Evolutionary conservation across 2,113 vertebrate genomes (phyloP).

Genomic region (Pogonocichla stellata): DNA sequence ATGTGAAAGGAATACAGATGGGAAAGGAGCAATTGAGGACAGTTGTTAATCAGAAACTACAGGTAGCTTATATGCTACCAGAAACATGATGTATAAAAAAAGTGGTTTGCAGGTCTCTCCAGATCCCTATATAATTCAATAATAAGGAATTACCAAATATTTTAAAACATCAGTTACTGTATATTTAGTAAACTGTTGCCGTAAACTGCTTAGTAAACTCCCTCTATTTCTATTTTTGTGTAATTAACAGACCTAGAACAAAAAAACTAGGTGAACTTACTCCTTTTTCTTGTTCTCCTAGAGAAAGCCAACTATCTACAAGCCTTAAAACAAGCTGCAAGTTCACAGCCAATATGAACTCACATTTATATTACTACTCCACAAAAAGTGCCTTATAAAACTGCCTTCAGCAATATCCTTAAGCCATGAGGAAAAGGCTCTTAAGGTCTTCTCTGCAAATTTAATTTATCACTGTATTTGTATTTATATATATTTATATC

Average conservation of each 20-base stretch:
- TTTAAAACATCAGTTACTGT: neutral
- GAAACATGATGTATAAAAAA: neutral
- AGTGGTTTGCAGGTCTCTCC: neutral
- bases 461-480: too few relatives aligned
- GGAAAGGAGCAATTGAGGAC: neutral
- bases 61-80: neutral
- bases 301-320: neutral
- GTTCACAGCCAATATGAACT: neutral
- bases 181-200: neutral
- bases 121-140: neutral
- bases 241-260: neutral
- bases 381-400: neutral
- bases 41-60: neutral
- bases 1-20: neutral
- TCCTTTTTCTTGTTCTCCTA: neutral
- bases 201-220: neutral
- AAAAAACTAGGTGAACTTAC: neutral
- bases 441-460: neutral
- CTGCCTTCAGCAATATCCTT: neutral
- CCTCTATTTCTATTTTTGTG: neutral
- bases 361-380: neutral
- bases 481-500: too few relatives aligned
- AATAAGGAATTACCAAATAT: neutral
- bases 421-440: neutral
- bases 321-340: neutral